Evolutionary conservation across 2,888 invertebrate genomes (phyloP), one percentile per base, ranked within the genome.

Genomic region (Acronicta alni): DNA sequence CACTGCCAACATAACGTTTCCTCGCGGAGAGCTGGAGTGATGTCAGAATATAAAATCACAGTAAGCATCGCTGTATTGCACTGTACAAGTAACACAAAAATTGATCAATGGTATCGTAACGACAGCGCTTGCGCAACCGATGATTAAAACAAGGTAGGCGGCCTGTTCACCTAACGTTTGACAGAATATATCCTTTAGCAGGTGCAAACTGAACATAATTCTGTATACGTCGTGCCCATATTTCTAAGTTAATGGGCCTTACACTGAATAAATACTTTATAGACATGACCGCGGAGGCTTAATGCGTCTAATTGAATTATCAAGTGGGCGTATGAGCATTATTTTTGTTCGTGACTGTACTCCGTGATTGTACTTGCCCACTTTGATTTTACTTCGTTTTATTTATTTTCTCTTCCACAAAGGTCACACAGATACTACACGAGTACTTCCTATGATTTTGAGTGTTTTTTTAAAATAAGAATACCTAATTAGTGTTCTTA

Each of bases 281-380:
- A 53, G 48, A 49, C 45, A 54, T 49, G 38, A 49, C 12, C 23
- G 9, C 10, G 61, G 17, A 52, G 44, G 37, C 23, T 57, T 52
- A 55, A 37, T 32, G 41, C 46, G 39, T 56, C 42, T 63, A 72
- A 78, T 75, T 68, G 62, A 75, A 60, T 75, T 62, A 72, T 68
- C 51, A 55, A 65, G 52, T 71, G 45, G 67, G 72, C 56, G 38
- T 55, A 45, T 71, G 30, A 44, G 54, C 48, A 66, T n/a, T n/a
- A n/a, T 54, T 58, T 58, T 63, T 45, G 52, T 15, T 63, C 75
- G 72, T 71, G 63, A 67, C 60, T 71, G 42, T 48, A 49, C 55
- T 49, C 39, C 49, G 43, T 56, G 58, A 61, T 41, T 61, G 30
- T 39, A 38, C 52, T 41, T 5, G 20, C 20, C 20, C 20, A 20